These are phyloP conservation scores for Temnopleurus reevesii DNA, from an alignment of 53 echinoderm and acorn worm species.

Conservation along the genomic window DNA sequence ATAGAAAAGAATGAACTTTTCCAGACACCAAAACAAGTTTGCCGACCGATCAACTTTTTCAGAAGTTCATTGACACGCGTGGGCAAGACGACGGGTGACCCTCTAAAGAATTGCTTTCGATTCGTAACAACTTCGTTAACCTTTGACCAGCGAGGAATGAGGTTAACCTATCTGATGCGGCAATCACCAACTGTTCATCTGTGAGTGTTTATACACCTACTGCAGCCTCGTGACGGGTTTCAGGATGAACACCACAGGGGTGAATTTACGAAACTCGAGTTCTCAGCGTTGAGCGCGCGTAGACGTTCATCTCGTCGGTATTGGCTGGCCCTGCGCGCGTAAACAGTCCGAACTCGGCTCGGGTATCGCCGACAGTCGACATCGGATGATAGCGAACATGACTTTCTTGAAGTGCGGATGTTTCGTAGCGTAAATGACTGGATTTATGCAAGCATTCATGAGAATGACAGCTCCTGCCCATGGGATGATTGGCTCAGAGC, in stretches of 20 bases:
- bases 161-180: not conserved
- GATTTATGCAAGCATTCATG: slow-evolving; percentile 85
- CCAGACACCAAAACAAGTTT: slow-evolving; percentile 26
- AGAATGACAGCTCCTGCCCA: slow-evolving; percentile 92
- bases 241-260: not conserved
- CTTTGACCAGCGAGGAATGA: not conserved
- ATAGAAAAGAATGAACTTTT: not conserved
- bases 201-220: not conserved
- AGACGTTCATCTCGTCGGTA: slow-evolving; percentile 36
- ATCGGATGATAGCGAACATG: slow-evolving; percentile 78
- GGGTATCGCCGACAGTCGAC: slow-evolving; percentile 72
- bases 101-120: not conserved
- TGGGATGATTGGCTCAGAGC: slow-evolving; percentile 88
- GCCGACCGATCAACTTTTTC: not conserved
- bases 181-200: not conserved
- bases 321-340: slow-evolving; percentile 59
- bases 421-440: slow-evolving; percentile 87
- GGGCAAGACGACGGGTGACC: too few relatives aligned
- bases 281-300: not conserved
- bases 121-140: not conserved
- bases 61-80: slow-evolving; percentile 6
- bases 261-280: not conserved
- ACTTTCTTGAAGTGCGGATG: slow-evolving; percentile 91
- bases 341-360: slow-evolving; percentile 84
- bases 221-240: not conserved